These are phyloP conservation scores for Odontamblyopus rebecca DNA, from an alignment of 2,797 vertebrate species.

Conservation along the genomic window DNA sequence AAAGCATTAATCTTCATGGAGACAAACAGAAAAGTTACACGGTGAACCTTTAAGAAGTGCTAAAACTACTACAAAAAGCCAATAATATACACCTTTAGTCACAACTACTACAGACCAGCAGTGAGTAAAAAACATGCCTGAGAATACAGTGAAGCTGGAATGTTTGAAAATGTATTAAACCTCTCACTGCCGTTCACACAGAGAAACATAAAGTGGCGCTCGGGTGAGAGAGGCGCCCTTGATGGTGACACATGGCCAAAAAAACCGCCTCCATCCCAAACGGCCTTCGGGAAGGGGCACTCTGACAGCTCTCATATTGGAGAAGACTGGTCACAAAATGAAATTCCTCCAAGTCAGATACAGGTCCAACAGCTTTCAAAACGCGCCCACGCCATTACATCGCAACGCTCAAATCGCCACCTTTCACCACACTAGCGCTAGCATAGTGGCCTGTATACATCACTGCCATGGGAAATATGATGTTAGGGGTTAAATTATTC, in stretches of 20 bases:
- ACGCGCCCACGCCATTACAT: conserved; percentile 63
- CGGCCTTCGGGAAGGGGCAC: conserved; percentile 69
- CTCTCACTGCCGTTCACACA: conserved; percentile 61
- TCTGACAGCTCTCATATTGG: conserved; percentile 72
- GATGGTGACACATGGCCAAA: conserved; percentile 62
- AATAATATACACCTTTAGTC: too few species aligned
- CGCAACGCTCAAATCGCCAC: conserved; percentile 43
- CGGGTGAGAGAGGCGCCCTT: conserved; percentile 51
- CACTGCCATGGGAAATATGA: conserved; percentile 59
- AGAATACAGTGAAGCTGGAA: conserved; percentile 9
- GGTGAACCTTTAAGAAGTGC: too few species aligned
- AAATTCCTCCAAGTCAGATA: conserved; percentile 67
- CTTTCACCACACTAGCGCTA: conserved; percentile 35
- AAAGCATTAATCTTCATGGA: too few species aligned
- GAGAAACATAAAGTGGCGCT: conserved; percentile 51
- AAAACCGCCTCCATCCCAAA: conserved; percentile 82
- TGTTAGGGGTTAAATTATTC: conserved; percentile 76
- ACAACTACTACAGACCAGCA: conserved; percentile 27
- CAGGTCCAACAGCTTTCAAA: conserved; percentile 64
- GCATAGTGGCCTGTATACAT: conserved; percentile 50
- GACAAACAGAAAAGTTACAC: too few species aligned
- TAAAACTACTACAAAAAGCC: too few species aligned
- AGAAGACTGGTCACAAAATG: conserved; percentile 60
- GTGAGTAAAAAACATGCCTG: not conserved
- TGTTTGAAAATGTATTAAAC: conserved; percentile 80